A percentile compares a stretch with the other conserved stretches of the same genome.
Conservation (phyloP, 2,113 vertebrate genomes). For the Ginglymostoma cirratum region DNA sequence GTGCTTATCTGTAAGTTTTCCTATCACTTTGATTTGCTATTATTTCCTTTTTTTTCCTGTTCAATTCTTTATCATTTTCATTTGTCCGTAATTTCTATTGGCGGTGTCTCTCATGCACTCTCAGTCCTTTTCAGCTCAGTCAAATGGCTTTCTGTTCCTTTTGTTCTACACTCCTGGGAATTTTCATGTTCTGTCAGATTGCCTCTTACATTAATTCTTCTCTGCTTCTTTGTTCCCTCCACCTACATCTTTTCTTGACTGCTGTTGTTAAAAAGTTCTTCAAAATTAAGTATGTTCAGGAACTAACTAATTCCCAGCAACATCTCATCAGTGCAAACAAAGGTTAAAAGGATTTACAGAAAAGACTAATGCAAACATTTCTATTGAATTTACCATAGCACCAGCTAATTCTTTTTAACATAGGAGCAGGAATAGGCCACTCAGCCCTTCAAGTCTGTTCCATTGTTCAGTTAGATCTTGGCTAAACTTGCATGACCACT, state of each 20-base stretch:
- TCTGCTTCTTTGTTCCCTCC: slow-evolving; percentile 15
- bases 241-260: neutral
- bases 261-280: neutral
- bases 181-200: neutral
- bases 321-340: neutral
- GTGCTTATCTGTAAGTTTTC: neutral
- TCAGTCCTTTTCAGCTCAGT: neutral
- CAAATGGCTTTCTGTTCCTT: neutral
- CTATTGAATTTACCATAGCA: neutral
- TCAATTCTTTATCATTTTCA: neutral
- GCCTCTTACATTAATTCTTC: neutral
- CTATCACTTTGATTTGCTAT: neutral
- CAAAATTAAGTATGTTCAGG: neutral
- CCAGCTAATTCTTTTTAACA: neutral
- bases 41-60: neutral
- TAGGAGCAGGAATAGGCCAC: neutral
- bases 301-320: neutral
- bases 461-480: neutral
- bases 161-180: neutral
- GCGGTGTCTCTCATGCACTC: neutral
- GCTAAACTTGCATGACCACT: neutral
- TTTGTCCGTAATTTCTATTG: neutral
- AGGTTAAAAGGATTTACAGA: neutral
- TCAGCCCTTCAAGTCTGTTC: neutral
- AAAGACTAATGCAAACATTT: neutral